A percentile compares a stretch with the other conserved stretches of the same genome.
phyloP scores from a whole-genome alignment of 2,113 vertebrate genomes.

The Lophotis ruficrista region DNA sequence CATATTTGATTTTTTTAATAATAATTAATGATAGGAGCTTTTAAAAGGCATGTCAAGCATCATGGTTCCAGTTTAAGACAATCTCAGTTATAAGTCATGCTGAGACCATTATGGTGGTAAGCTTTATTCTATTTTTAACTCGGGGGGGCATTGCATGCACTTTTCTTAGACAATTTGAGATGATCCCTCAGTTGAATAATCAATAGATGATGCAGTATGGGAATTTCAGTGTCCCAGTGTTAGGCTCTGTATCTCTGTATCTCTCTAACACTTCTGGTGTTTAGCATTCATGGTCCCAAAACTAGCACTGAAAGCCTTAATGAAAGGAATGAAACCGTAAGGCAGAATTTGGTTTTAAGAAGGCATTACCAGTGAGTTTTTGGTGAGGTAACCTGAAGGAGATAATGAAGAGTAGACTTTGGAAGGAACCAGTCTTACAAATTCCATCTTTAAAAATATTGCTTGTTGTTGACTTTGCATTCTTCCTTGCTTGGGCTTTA shows the following conservation, averaged over 20 bases:
- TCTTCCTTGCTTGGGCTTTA: neutral
- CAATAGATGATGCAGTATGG: neutral
- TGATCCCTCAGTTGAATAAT: neutral
- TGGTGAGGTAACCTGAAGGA: neutral
- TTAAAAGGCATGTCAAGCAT: neutral
- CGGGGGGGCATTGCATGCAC: accelerated
- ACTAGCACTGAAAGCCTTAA: neutral
- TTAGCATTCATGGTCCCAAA: neutral
- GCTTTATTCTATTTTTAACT: neutral
- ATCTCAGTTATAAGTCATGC: neutral
- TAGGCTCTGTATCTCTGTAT: neutral
- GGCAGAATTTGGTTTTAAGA: neutral
- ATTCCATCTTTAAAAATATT: neutral
- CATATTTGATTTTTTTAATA: neutral
- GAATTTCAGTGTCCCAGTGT: neutral
- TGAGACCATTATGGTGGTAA: neutral
- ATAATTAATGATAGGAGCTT: neutral
- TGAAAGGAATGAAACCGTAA: neutral
- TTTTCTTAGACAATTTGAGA: neutral
- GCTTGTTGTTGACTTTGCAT: neutral
- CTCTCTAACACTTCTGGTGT: too few species aligned
- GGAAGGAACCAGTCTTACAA: neutral
- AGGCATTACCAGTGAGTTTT: neutral
- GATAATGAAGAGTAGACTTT: neutral
- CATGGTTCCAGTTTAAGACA: neutral